Evolutionary conservation across 2,888 invertebrate species (phyloP), one percentile per base, ranked within the genome.

Genomic region (Ectropis crepuscularia): DNA sequence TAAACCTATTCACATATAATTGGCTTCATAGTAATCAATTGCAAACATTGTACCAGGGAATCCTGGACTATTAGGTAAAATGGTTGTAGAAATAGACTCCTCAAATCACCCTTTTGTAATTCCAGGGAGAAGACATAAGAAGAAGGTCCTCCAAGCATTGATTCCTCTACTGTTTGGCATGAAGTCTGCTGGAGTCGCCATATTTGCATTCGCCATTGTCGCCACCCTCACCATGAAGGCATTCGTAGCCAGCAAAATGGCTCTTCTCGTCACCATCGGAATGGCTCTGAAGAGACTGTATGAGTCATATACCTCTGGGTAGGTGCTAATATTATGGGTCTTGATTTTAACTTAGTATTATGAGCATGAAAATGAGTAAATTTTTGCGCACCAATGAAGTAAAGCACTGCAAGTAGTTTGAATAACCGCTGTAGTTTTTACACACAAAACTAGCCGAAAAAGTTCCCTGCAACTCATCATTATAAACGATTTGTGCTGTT

Each of bases 81-180:
- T 28, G 4, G 16, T 28, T 28, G 16, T 28, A 28, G 16, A 6
- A 45, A 11, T 45, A 11, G 5, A n/a, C 11, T 11, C 0, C 45
- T 11, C 11, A 7, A 0, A 2, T 45, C 6, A 45, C 5, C 5
- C 10, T 54, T 46, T 54, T 49, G 5, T 0, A 49, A 47, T 71
- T 68, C 7, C 69, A 74, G 74, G 86, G 80, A 79, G 85, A 81
- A 91, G 90, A 75, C 92, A 94, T 58, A 94, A 94, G 67, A 94
- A 94, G 70, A 95, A 95, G 75, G 93, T 94, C 71, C 90, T 94
- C 68, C 94, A 94, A 80, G 92, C 95, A 75, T 88, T 95, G 60
- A 86, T 96, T 8, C 96, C 96, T 6, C 90, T 95, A 76, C 86
- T 96, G 50, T 88, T 96, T 73, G 96, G 96, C 38, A 95, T 95